Evolutionary conservation across 2,113 vertebrate genomes (phyloP).

Genomic region (Hystrix brachyura): DNA sequence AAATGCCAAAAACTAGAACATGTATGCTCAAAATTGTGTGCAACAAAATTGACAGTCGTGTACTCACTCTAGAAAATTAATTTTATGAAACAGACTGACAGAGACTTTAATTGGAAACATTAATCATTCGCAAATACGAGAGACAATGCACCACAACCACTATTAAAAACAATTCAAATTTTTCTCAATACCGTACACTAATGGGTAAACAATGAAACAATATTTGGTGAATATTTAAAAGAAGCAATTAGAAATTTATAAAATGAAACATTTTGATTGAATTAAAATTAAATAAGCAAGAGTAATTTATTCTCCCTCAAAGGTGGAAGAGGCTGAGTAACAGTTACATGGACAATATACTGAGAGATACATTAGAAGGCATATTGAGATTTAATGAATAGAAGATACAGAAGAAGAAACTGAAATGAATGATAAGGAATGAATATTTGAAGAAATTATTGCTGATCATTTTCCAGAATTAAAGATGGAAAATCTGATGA

Average conservation of each 20-base stretch:
- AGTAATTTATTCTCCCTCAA: not conserved
- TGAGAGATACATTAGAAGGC: not conserved
- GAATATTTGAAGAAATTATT: conserved; percentile 28
- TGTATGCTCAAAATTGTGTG: not conserved
- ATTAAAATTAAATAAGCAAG: not conserved
- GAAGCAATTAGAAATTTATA: not conserved
- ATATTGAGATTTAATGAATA: not conserved
- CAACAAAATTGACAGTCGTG: not conserved
- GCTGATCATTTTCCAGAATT: conserved; percentile 12
- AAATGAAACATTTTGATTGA: not conserved
- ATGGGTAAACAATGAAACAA: conserved; percentile 1
- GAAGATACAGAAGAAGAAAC: not conserved
- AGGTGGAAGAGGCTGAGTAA: not conserved
- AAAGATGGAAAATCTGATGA: not conserved
- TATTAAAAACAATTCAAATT: not conserved
- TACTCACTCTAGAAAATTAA: conserved; percentile 35
- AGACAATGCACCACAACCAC: not conserved
- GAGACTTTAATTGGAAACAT: conserved; percentile 24
- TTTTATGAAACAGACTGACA: not conserved
- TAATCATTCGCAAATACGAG: conserved; percentile 1
- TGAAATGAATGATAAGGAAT: not conserved
- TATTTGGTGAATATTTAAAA: not conserved
- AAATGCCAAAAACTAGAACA: not conserved
- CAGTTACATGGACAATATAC: not conserved
- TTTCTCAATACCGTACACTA: not conserved